A percentile compares a stretch with the other conserved stretches of the same genome.
These are phyloP conservation scores for Monochamus alternatus DNA, from an alignment of 2,888 invertebrate species.

Conservation along the genomic window DNA sequence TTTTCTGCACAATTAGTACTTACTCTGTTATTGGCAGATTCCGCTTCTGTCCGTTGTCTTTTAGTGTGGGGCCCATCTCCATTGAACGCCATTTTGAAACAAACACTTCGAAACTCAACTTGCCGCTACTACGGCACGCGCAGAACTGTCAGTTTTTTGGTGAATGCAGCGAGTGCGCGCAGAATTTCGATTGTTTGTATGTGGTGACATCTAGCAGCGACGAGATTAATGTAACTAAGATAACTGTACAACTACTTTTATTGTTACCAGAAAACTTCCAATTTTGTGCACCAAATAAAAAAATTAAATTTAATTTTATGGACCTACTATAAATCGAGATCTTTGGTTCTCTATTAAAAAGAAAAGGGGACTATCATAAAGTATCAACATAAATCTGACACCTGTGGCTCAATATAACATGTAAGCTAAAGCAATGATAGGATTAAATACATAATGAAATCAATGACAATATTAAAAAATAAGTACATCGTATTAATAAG, in stretches of 20 bases:
- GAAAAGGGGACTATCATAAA: too few relatives aligned
- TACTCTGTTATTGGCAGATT: slow-evolving; percentile 70
- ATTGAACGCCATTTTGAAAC: slow-evolving; percentile 82
- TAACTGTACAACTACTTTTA: not conserved
- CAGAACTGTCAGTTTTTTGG: slow-evolving; percentile 65
- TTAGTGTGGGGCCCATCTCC: slow-evolving; percentile 75
- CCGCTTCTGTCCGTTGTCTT: slow-evolving; percentile 70
- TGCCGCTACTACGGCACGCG: slow-evolving; percentile 66
- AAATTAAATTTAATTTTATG: too few relatives aligned
- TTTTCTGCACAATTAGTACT: slow-evolving; percentile 56
- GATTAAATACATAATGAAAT: too few relatives aligned
- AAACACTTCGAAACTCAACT: slow-evolving; percentile 65
- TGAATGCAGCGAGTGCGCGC: slow-evolving; percentile 54
- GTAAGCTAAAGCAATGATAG: too few relatives aligned
- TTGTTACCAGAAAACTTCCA: not conserved
- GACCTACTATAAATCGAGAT: too few relatives aligned
- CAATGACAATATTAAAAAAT: too few relatives aligned
- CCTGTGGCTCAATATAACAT: too few relatives aligned
- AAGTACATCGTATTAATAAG: too few relatives aligned
- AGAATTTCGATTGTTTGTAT: slow-evolving; percentile 49
- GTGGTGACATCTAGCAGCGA: slow-evolving; percentile 44
- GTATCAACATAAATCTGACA: too few relatives aligned
- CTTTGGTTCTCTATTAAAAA: too few relatives aligned
- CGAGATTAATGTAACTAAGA: not conserved
- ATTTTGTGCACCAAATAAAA: too few relatives aligned